A percentile compares a stretch with the other conserved stretches of the same genome.
These are phyloP conservation scores for Graphium colonna DNA, from an alignment of 2,888 invertebrate species.

Conservation along the genomic window DNA sequence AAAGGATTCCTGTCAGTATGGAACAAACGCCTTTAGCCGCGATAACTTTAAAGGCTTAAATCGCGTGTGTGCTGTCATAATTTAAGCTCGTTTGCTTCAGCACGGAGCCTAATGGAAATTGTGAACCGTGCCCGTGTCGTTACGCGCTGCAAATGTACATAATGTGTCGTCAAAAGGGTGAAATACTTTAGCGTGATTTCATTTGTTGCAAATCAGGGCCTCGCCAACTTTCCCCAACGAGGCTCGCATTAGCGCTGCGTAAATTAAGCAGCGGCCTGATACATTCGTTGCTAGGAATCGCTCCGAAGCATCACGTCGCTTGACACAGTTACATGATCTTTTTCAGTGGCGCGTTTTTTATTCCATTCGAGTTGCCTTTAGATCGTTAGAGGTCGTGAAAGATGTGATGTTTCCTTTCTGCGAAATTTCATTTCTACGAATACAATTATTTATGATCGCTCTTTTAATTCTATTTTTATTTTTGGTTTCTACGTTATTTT, in stretches of 20 bases:
- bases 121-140: conserved; percentile 76
- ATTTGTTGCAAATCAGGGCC: conserved; percentile 56
- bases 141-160: conserved; percentile 77
- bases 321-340: neutral
- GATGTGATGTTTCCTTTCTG: too few relatives aligned
- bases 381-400: too few relatives aligned
- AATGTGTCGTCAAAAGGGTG: conserved; percentile 79
- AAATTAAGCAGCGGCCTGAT: conserved; percentile 27
- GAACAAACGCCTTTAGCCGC: conserved; percentile 33
- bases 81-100: conserved; percentile 55
- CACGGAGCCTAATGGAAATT: conserved; percentile 71
- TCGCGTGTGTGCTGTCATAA: conserved; percentile 37
- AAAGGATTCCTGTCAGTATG: conserved; percentile 35
- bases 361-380: too few relatives aligned
- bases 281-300: neutral
- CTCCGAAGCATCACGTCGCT: neutral
- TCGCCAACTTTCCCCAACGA: conserved; percentile 63
- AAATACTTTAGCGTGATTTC: conserved; percentile 77
- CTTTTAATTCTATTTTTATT: too few relatives aligned
- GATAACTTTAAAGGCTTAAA: conserved; percentile 43
- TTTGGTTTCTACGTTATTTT: too few relatives aligned
- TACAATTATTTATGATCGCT: too few relatives aligned
- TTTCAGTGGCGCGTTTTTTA: neutral
- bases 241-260: conserved; percentile 52
- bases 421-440: too few relatives aligned